Evolutionary conservation across 2,888 invertebrate genomes (phyloP), one percentile per base, ranked within the genome.

Genomic region (Trisateles emortualis): DNA sequence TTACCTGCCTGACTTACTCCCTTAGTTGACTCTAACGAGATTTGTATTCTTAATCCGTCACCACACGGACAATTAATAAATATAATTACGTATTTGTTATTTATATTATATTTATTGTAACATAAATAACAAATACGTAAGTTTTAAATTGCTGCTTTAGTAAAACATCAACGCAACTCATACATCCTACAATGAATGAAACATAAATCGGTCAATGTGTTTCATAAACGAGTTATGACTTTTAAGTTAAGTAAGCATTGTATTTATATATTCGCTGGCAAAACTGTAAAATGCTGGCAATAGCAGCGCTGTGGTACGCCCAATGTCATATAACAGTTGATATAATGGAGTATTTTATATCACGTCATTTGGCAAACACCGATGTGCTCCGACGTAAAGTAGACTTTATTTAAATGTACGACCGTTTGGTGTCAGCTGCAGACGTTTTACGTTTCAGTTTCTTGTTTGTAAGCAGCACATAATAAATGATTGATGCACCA

Each of bases 271-370:
- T 4, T 2, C 13, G 43, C 6, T 14, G 11, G 24, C 9, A 24
- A 30, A 16, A 29, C 24, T 13, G 26, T n/a, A 32, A 39, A 40
- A 64, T 54, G 60, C 55, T 63, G 63, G 69, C 68, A 68, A 24
- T 36, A 9, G 6, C 29, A 60, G 57, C 64, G 54, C 52, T 56
- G 53, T 30, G 63, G 74, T 67, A 65, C 66, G 72, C 60, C 52
- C 62, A 57, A 66, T 74, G 73, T 72, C 76, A 72, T 62, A 72
- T 76, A 74, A 75, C 68, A 61, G 64, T 48, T 50, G 43, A 68
- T 67, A 49, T 70, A 69, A 74, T 72, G 59, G 65, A 67, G 61
- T 43, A 33, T 50, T 59, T 62, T 47, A 63, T 52, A 46, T 41
- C 36, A 33, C 50, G 22, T 64, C 56, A 73, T 57, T 67, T 66